phyloP scores from a whole-genome alignment of 2,113 vertebrate species.

The Microcebus ravelobensis region DNA sequence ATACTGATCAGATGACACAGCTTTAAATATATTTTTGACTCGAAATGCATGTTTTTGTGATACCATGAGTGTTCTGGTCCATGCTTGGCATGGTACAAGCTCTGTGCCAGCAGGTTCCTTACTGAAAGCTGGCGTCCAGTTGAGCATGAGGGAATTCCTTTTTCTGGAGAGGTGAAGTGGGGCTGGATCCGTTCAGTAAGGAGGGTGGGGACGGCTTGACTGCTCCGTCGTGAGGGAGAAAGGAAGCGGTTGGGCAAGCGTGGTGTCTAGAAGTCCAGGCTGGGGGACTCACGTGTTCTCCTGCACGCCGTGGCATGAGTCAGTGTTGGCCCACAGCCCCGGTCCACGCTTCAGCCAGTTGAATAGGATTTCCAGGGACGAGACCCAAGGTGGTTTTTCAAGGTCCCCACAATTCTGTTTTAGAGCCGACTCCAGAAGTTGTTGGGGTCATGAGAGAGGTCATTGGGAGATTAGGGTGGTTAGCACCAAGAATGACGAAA shows the following conservation, averaged over 20 bases:
- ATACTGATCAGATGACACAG: neutral
- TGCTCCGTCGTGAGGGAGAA: rapidly evolving
- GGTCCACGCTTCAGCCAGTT: rapidly evolving
- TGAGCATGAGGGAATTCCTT: neutral
- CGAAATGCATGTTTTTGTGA: neutral
- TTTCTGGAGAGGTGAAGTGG: neutral
- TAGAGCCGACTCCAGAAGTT: neutral
- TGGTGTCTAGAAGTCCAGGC: rapidly evolving
- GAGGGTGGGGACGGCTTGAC: neutral
- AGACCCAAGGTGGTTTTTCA: neutral
- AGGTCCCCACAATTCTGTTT: neutral
- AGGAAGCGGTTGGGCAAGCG: rapidly evolving
- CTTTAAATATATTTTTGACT: neutral
- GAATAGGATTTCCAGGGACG: neutral
- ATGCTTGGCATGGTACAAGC: neutral
- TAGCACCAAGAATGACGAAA: rapidly evolving
- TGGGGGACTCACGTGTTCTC: rapidly evolving
- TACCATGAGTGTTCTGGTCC: neutral
- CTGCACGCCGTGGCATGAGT: neutral
- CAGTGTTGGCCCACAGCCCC: neutral
- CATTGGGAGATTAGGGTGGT: neutral
- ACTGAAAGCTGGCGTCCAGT: neutral
- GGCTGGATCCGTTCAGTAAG: rapidly evolving
- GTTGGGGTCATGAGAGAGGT: neutral
- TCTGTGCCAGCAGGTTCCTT: neutral